Conservation (phyloP, 2,797 vertebrate species). For the Enteromius anoplus region DNA sequence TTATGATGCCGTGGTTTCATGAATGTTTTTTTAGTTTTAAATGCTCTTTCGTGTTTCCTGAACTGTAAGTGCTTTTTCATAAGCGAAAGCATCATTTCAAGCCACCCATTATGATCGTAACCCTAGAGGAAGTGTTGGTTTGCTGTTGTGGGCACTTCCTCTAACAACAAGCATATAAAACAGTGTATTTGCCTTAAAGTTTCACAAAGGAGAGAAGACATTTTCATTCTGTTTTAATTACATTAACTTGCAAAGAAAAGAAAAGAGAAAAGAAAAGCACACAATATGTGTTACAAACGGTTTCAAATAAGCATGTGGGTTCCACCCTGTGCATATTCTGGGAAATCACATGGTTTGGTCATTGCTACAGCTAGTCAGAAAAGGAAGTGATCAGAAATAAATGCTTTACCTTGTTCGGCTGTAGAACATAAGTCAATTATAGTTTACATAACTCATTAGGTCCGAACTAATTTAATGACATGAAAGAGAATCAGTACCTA, state of each 20-base stretch:
- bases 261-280: background rate
- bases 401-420: background rate
- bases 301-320: background rate
- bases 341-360: conserved; percentile 5
- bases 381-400: conserved; percentile 4
- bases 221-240: background rate
- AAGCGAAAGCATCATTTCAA: background rate
- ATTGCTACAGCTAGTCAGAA: background rate
- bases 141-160: conserved; percentile 11
- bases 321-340: background rate
- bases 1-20: conserved; percentile 58
- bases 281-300: background rate
- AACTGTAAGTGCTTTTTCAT: background rate
- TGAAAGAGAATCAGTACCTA: background rate
- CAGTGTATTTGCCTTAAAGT: background rate
- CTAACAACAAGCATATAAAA: background rate
- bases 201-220: background rate
- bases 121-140: conserved; percentile 14
- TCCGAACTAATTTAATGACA: background rate
- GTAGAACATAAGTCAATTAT: background rate
- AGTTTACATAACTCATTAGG: background rate
- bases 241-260: background rate
- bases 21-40: background rate
- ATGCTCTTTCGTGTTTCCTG: background rate
- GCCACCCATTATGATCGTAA: background rate